These are phyloP conservation scores for Phalacrocorax brasilianus DNA, from an alignment of 2,113 vertebrate genomes.

Conservation along the genomic window DNA sequence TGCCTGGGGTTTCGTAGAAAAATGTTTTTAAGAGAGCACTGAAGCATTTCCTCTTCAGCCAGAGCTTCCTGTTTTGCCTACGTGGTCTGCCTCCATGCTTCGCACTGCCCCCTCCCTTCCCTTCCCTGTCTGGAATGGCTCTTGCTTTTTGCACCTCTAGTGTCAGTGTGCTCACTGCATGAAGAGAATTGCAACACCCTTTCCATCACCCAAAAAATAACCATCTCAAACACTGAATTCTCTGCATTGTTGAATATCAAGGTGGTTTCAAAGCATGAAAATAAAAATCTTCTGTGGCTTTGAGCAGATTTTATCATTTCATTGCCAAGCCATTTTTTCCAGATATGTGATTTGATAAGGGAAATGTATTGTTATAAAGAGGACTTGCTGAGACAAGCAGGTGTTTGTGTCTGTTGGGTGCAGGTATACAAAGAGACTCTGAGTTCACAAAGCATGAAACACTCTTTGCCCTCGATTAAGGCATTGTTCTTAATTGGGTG, in stretches of 20 bases:
- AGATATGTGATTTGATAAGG: neutral
- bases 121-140: neutral
- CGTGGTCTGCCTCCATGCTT: neutral
- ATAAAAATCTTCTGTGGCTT: neutral
- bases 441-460: neutral
- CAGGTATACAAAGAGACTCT: neutral
- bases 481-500: neutral
- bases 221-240: neutral
- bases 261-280: neutral
- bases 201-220: neutral
- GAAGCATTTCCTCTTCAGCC: neutral
- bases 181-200: neutral
- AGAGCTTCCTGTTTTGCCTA: slow-evolving; percentile 29
- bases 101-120: neutral
- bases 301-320: neutral
- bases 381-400: neutral
- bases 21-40: neutral
- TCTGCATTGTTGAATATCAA: neutral
- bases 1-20: neutral
- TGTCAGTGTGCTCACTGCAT: neutral
- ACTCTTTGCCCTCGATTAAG: neutral
- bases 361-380: neutral
- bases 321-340: neutral
- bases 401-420: neutral
- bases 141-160: neutral